Evolutionary conservation across 2,888 invertebrate species (phyloP), one percentile per base, ranked within the genome.

Genomic region (Euproctis similis): DNA sequence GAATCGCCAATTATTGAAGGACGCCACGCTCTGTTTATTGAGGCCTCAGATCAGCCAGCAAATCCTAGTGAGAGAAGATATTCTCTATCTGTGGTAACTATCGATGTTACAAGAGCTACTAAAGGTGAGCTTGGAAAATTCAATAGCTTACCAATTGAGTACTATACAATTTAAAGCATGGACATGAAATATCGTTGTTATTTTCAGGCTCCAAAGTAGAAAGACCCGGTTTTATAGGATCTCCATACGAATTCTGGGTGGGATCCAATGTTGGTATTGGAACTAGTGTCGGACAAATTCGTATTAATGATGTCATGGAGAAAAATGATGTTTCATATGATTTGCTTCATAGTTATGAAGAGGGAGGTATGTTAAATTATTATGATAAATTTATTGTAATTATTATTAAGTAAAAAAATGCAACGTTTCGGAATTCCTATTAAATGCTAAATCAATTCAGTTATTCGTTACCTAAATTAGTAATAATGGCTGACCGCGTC

Each of bases 181-280:
- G n/a, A n/a, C n/a, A n/a, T n/a, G n/a, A n/a, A n/a, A n/a, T n/a
- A n/a, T n/a, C n/a, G n/a, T n/a, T n/a, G n/a, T n/a, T 22, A 38
- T 31, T 67, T 67, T 31, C 41, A 89, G 89, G 82, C 23, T 63
- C 71, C 22, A 74, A 72, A 50, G 64, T 76, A 24, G 88, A 88
- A 27, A 85, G 85, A 17, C 93, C 94, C 2, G 92, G 92, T 55
- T 95, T 95, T 47, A 85, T 94, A 11, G 94, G 94, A 12, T 90
- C 94, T 1, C 94, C 95, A 0, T 95, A 94, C 52, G 94, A 94
- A 57, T 95, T 95, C 65, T 95, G 95, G 94, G 94, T 95, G 14
- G 94, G 94, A 0, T 90, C 90, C n/a, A 93, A 92, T 54, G 94
- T 93, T 3, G 90, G 91, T 1, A 86, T 95, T 37, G 95, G 95